Conservation (phyloP, 2,113 vertebrate genomes). For the Barbus barbus region DNA sequence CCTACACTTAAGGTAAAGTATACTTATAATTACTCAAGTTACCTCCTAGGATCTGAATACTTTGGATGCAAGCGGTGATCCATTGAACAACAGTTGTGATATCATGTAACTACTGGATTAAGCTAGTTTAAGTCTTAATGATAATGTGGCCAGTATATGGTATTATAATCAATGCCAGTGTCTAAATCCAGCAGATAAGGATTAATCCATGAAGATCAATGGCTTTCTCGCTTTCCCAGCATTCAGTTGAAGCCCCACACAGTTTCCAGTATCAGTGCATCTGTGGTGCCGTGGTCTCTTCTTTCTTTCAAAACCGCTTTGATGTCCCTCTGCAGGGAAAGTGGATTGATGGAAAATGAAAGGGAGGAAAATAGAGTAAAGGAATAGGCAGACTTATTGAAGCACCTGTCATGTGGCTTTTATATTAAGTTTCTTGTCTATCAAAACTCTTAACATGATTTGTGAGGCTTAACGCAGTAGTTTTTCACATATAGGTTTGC, state of each 20-base stretch:
- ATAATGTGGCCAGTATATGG: conserved; percentile 8
- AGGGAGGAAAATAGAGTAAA: background rate
- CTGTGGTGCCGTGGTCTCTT: background rate
- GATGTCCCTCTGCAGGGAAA: conserved; percentile 9
- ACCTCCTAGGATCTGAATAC: background rate
- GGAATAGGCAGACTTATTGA: conserved; percentile 8
- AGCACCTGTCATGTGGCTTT: conserved; percentile 5
- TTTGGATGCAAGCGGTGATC: background rate
- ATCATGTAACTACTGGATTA: background rate
- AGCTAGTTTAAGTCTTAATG: background rate
- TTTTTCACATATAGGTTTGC: background rate
- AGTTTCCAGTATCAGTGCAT: conserved; percentile 8
- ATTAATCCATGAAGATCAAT: conserved; percentile 28
- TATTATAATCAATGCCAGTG: conserved; percentile 6
- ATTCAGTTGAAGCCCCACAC: background rate
- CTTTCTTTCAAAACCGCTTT: conserved; percentile 10
- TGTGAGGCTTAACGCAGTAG: conserved; percentile 1
- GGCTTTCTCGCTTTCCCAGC: conserved; percentile 16
- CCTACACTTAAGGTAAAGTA: background rate
- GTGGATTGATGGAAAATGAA: conserved; percentile 27
- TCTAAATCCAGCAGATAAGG: conserved; percentile 12
- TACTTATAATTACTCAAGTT: background rate
- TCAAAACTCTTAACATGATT: conserved; percentile 38
- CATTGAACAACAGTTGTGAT: background rate
- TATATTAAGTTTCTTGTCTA: conserved; percentile 29